Percentiles rank a stretch among this genome's conserved stretches.
These are phyloP conservation scores for Strigamia crassipes DNA, from an alignment of 2,888 invertebrate genomes.

Conservation along the genomic window DNA sequence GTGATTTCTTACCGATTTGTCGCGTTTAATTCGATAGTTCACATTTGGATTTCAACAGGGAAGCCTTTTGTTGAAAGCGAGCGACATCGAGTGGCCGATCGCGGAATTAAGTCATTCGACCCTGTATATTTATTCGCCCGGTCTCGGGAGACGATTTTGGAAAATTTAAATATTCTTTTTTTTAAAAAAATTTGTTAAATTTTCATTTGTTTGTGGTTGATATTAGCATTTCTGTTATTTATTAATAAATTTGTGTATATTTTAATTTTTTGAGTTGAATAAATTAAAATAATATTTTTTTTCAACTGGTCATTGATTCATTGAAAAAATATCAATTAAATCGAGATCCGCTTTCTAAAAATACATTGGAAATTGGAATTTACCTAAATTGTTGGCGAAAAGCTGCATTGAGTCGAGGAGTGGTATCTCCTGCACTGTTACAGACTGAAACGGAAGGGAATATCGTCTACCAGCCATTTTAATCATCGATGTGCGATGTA, in stretches of 20 bases:
- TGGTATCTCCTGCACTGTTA: background rate
- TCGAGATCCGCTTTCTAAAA: background rate
- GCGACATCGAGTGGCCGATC: background rate
- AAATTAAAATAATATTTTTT: no score
- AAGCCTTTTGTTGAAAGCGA: background rate
- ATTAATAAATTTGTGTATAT: no score
- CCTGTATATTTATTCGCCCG: no score
- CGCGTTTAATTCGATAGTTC: background rate
- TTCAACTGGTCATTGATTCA: no score
- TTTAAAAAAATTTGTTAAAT: no score
- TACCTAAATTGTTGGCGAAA: background rate
- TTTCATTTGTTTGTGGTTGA: no score
- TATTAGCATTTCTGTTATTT: no score
- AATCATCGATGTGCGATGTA: background rate
- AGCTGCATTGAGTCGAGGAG: background rate
- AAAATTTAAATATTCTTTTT: no score
- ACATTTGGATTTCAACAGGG: background rate
- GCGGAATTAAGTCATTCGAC: background rate
- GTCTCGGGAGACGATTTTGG: no score
- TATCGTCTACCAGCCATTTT: slow-evolving; percentile 15
- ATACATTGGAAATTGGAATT: background rate
- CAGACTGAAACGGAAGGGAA: background rate
- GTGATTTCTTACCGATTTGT: background rate
- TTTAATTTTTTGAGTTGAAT: no score
- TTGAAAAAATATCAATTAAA: background rate